A percentile compares a stretch with the other conserved stretches of the same genome.
Evolutionary conservation across 2,888 invertebrate genomes (phyloP).

Genomic region (Drosophila pseudotakahashii): DNA sequence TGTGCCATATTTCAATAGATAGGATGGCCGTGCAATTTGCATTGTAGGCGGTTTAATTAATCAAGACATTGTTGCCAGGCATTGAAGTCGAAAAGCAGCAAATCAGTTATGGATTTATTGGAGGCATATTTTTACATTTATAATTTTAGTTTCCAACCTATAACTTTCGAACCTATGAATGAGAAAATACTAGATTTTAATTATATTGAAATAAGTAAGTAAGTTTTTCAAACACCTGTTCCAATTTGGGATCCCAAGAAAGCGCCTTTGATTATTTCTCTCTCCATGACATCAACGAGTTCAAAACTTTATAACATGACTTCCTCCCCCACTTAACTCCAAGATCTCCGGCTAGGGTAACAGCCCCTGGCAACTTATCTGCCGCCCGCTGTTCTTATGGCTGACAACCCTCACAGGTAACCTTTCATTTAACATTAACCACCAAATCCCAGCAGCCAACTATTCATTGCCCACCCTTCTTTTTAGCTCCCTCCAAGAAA

Average conservation of each 20-base stretch:
- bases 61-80: slow-evolving; percentile 31
- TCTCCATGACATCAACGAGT: slow-evolving; percentile 2
- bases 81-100: not conserved
- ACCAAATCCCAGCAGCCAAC: slow-evolving; percentile 26
- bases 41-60: slow-evolving; percentile 68
- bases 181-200: not conserved
- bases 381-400: slow-evolving; percentile 9
- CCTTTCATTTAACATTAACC: slow-evolving; percentile 44
- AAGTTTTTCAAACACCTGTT: not conserved
- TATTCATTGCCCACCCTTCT: slow-evolving; percentile 18
- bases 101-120: slow-evolving; percentile 20
- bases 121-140: too few relatives aligned
- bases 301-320: slow-evolving; percentile 8
- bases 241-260: slow-evolving; percentile 1
- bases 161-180: too few relatives aligned
- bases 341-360: slow-evolving; percentile 5
- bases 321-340: not conserved
- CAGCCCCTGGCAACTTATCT: slow-evolving; percentile 22
- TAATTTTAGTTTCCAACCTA: too few relatives aligned
- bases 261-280: slow-evolving; percentile 1
- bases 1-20: slow-evolving; percentile 54
- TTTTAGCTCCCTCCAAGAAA: not conserved
- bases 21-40: slow-evolving; percentile 60
- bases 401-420: slow-evolving; percentile 36
- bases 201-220: too few relatives aligned